Percentiles rank a stretch among this genome's conserved stretches.
Conservation (phyloP, 2,113 vertebrate species). For the Sisor rabdophorus region DNA sequence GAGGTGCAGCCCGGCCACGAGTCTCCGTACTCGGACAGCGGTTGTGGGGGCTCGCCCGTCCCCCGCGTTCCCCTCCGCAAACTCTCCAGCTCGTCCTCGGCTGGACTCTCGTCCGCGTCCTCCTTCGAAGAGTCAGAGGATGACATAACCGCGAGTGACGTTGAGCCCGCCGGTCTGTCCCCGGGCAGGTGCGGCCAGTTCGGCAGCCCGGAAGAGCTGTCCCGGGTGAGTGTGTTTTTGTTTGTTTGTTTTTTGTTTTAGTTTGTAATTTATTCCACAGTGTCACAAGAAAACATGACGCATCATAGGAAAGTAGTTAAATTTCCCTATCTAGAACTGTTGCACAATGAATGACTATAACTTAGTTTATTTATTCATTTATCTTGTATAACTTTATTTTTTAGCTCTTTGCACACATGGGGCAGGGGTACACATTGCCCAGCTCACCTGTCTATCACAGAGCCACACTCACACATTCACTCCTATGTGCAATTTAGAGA, state of each 20-base stretch:
- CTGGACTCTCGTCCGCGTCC: constrained; percentile 78
- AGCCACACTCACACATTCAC: no score
- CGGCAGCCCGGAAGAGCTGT: constrained; percentile 71
- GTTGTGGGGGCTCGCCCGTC: constrained; percentile 68
- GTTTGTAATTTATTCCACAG: not conserved
- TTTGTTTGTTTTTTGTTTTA: not conserved
- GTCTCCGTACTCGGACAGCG: constrained; percentile 77
- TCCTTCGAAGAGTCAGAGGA: constrained; percentile 88
- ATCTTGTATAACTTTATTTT: no score
- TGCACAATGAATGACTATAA: not conserved
- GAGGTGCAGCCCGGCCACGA: constrained; percentile 63
- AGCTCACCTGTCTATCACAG: no score
- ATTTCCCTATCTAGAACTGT: no score
- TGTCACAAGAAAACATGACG: no score
- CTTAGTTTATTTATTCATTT: no score
- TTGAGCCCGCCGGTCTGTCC: constrained; percentile 70
- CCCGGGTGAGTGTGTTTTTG: constrained; percentile 68
- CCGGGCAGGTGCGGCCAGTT: constrained; percentile 49
- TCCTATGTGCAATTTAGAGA: no score
- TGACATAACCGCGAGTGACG: constrained; percentile 76
- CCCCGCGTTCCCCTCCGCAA: constrained; percentile 65
- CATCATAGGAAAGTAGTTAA: no score
- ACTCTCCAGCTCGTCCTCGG: constrained; percentile 73
- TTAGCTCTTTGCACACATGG: no score
- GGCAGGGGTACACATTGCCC: no score